Conservation (phyloP, 2,797 vertebrate genomes). For the Pipistrellus pygmaeus region DNA sequence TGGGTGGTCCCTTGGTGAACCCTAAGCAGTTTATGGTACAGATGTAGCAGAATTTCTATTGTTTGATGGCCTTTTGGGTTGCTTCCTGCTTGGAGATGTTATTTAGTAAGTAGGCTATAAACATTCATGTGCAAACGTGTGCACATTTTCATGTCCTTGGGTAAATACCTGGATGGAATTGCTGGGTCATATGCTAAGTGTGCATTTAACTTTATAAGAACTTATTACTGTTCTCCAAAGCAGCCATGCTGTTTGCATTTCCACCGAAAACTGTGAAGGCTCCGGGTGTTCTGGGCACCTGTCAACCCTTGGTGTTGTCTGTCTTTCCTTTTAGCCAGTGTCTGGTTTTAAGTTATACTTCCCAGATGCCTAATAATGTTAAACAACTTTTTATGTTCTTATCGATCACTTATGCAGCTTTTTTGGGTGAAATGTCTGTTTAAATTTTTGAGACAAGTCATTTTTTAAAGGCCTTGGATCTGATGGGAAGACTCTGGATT, state of each 20-base stretch:
- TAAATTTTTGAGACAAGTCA: neutral
- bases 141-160: neutral
- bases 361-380: neutral
- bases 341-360: constrained; percentile 8
- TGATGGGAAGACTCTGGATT: neutral
- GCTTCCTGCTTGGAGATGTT: neutral
- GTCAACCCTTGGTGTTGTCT: neutral
- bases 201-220: neutral
- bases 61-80: neutral
- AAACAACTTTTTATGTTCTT: neutral
- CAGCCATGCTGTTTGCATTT: neutral
- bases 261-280: neutral
- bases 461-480: neutral
- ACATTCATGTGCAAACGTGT: neutral
- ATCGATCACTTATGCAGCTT: neutral
- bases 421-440: neutral
- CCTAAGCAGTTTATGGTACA: neutral
- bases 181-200: neutral
- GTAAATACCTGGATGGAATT: neutral
- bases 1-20: neutral
- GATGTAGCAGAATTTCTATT: neutral
- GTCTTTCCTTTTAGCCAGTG: neutral
- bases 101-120: neutral
- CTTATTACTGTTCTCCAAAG: no score
- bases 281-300: rapidly evolving